Evolutionary conservation across 1,140 invertebrate species (phyloP).

Genomic region (Lasioglossum albipes): DNA sequence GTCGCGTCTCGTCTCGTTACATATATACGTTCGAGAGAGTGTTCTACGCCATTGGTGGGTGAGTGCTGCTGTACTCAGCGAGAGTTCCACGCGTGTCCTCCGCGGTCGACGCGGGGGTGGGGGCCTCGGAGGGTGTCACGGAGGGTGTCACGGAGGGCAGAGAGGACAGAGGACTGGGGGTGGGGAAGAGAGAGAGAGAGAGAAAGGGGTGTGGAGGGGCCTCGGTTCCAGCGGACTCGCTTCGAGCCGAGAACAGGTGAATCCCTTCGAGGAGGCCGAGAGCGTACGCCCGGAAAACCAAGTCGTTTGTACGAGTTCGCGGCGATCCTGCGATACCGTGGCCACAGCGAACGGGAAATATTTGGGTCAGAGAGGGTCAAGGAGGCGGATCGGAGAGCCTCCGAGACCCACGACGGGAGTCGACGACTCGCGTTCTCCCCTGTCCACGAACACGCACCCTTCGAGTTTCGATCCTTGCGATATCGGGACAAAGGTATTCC

Average conservation of each 20-base stretch:
- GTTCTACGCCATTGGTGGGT: background rate
- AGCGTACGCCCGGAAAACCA: too few species aligned
- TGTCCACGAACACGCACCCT: background rate
- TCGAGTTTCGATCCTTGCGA: background rate
- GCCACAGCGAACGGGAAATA: slow-evolving; percentile 24
- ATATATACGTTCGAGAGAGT: too few species aligned
- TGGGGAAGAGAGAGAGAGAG: too few species aligned
- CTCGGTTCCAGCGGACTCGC: background rate
- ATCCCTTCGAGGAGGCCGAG: slow-evolving; percentile 1
- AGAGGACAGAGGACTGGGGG: too few species aligned
- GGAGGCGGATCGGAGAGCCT: slow-evolving; percentile 3
- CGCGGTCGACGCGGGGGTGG: too few species aligned
- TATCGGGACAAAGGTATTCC: background rate
- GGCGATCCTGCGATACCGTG: slow-evolving; percentile 12
- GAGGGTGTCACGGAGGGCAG: too few species aligned
- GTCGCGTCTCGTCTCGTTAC: too few species aligned
- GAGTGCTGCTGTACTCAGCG: background rate
- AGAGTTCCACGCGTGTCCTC: background rate
- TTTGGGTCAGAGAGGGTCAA: slow-evolving; percentile 22
- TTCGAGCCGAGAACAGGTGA: background rate
- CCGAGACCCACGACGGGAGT: background rate
- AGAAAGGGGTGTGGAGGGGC: too few species aligned
- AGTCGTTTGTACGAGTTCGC: slow-evolving; percentile 10
- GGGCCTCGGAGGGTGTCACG: too few species aligned
- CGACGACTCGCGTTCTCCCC: background rate